Conservation (phyloP, 37 sponge, comb jelly and placozoan species). For the Ephydatia muelleri region DNA sequence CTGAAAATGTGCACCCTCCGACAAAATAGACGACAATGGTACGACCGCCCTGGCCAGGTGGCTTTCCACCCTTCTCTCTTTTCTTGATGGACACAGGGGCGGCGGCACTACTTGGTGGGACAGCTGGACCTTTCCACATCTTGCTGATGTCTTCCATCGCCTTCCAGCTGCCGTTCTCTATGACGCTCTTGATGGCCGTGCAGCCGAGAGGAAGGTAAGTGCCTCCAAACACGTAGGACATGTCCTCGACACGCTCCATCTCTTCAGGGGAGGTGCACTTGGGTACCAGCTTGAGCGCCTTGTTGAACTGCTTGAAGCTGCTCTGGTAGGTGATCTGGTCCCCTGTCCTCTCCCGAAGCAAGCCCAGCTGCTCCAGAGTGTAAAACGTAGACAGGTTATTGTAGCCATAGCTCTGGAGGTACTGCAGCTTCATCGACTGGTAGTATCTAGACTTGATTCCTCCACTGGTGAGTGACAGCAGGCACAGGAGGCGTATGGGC, state of each 20-base stretch:
- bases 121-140: constrained; percentile 39
- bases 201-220: constrained; percentile 84
- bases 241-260: constrained; percentile 57
- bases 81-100: background rate
- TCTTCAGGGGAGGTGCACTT: constrained; percentile 38
- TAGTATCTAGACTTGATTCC: constrained; percentile 68
- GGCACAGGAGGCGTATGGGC: constrained; percentile 72
- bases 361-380: constrained; percentile 56
- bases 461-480: constrained; percentile 65
- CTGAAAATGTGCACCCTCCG: constrained; percentile 87
- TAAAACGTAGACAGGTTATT: constrained; percentile 68
- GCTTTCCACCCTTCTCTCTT: background rate
- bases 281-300: constrained; percentile 59
- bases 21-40: constrained; percentile 78
- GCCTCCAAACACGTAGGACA: constrained; percentile 89
- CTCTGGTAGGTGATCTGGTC: constrained; percentile 14
- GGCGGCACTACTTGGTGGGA: constrained; percentile 9
- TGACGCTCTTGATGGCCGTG: constrained; percentile 56
- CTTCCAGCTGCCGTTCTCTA: constrained; percentile 46
- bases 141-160: constrained; percentile 39
- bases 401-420: constrained; percentile 77
- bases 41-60: constrained; percentile 1
- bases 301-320: constrained; percentile 51
- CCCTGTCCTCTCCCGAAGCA: constrained; percentile 36
- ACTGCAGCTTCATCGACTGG: constrained; percentile 28